Evolutionary conservation across 1,140 invertebrate genomes (phyloP), one percentile per base, ranked within the genome.

Genomic region (Platyscapa corneri): DNA sequence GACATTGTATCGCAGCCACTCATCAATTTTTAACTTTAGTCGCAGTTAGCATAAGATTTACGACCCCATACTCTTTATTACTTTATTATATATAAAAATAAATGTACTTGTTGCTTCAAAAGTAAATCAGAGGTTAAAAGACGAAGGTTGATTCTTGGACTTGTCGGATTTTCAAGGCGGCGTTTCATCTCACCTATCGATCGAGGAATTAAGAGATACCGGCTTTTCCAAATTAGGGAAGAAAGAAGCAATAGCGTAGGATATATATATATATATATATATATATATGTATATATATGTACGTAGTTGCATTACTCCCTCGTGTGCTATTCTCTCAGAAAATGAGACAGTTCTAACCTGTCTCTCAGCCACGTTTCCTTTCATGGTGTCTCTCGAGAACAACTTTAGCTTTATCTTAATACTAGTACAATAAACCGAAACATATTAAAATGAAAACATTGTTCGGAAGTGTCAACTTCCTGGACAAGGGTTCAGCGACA

Each of bases 291-390:
- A 7, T 70, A 74, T 49, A 70, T 53, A 18, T 53, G 37, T 70
- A n/a, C 34, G 18, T 74, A 32, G 8, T 2, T 20, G 20, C 46
- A 75, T 72, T 85, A 85, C 83, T 85, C 83, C 83, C 83, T 30
- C 30, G 83, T 49, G 83, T 85, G 20, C 65, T n/a, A 56, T 85
- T 74, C 53, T 23, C 77, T 27, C 6, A 39, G 42, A 85, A 85
- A 85, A 85, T 85, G 83, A 80, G 83, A 80, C 83, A 76, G 67
- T 32, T 84, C 65, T 80, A 67, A 85, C 83, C 77, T 53, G 77
- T 42, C 67, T 39, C n/a, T 42, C 12, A 42, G 20, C 27, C 30
- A 32, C 70, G 23, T 74, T 60, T 60, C 34, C 32, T 10, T 75
- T 42, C 78, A 32, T 49, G 27, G 10, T 12, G 34, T 85, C 83